phyloP scores from a whole-genome alignment of 2,888 invertebrate genomes.

The Plebejus argus region DNA sequence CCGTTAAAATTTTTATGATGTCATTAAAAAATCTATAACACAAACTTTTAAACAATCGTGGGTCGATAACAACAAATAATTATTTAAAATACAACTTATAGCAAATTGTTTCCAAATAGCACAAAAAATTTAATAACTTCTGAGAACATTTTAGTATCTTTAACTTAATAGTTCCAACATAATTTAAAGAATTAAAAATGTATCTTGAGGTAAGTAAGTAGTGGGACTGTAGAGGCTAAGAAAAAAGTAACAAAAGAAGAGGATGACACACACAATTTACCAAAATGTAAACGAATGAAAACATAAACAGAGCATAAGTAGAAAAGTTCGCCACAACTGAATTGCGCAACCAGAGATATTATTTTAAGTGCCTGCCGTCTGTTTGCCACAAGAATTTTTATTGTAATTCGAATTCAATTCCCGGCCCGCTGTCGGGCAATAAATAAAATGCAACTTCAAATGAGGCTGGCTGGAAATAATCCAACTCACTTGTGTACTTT shows the following conservation, averaged over 20 bases:
- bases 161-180: too few relatives aligned
- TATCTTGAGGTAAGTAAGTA: too few relatives aligned
- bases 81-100: too few relatives aligned
- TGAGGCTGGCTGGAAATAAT: conserved; percentile 71
- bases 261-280: background rate
- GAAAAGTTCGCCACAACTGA: conserved; percentile 28
- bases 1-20: too few relatives aligned
- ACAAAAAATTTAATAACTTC: too few relatives aligned
- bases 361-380: conserved; percentile 34
- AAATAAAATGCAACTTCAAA: conserved; percentile 72
- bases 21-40: too few relatives aligned
- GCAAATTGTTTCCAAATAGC: too few relatives aligned
- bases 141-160: too few relatives aligned
- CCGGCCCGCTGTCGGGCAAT: conserved; percentile 61
- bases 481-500: conserved; percentile 63
- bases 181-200: too few relatives aligned
- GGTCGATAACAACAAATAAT: too few relatives aligned
- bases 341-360: conserved; percentile 28
- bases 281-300: background rate
- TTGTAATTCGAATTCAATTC: conserved; percentile 66
- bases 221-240: too few relatives aligned
- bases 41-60: too few relatives aligned
- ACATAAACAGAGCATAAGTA: background rate
- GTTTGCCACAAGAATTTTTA: conserved; percentile 52
- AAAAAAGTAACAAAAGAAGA: background rate